Evolutionary conservation across 2,888 invertebrate species (phyloP).

Genomic region (Chaetogeoica ovagalla): DNA sequence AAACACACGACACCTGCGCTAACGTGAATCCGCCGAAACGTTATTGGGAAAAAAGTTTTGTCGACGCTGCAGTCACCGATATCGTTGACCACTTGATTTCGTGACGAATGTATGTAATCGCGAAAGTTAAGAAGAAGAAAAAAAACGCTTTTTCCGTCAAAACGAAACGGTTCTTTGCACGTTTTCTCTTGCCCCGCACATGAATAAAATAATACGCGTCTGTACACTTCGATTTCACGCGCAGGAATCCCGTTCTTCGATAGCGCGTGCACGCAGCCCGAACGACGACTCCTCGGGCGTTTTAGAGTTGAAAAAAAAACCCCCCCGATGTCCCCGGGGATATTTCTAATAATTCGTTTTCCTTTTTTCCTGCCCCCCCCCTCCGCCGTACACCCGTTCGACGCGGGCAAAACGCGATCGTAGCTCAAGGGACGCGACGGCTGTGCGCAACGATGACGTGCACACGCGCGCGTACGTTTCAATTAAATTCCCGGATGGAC

Average conservation of each 20-base stretch:
- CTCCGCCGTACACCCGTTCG: not conserved
- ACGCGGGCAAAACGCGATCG: constrained; percentile 13
- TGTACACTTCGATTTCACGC: not conserved
- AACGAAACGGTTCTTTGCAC: too few relatives aligned
- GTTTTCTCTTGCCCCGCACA: not conserved
- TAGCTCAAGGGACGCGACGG: not conserved
- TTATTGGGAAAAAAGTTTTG: too few relatives aligned
- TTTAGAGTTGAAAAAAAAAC: not conserved
- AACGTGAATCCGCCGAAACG: too few relatives aligned
- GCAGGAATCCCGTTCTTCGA: not conserved
- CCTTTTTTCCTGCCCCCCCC: not conserved
- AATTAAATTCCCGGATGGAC: constrained; percentile 21
- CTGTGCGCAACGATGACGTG: too few relatives aligned
- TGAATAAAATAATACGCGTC: too few relatives aligned
- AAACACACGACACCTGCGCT: too few relatives aligned
- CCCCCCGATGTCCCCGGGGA: not conserved
- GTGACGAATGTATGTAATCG: too few relatives aligned
- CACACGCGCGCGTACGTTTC: not conserved
- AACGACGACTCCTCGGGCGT: not conserved
- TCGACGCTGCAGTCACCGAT: too few relatives aligned
- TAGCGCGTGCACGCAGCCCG: too few relatives aligned
- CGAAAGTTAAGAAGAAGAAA: too few relatives aligned
- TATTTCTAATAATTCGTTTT: constrained; percentile 22
- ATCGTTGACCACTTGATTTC: too few relatives aligned
- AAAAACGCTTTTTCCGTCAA: too few relatives aligned